Base-by-base conservation (phyloP, 2,797 vertebrate genomes). In the Hipposideros larvatus region DNA sequence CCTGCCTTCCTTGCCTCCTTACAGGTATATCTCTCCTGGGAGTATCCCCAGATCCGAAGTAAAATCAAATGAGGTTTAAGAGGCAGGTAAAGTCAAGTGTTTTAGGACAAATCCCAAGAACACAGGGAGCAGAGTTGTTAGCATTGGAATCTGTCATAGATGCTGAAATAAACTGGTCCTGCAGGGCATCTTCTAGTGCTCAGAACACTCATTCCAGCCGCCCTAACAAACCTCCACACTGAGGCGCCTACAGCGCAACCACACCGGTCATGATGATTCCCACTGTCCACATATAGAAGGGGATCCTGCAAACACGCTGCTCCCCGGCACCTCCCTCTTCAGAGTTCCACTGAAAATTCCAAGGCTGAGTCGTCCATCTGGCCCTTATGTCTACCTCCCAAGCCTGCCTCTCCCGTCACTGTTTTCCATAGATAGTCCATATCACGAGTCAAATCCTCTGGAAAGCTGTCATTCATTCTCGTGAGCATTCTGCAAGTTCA, bases 11-110 rank as follows among this genome's bases (percentile, higher is more conserved):
- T 83, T 19, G 22, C 24, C 28, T 86, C 53, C 24, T 87, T 75
- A 79, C 8, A 53, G 19, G 37, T 53, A 9, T 34, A 34, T 34
- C 26, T 34, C 26, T 68, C 57, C 59, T 5, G 68, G 59, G 15
- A 93, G 53, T 4, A 53, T 10, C 53, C 73, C 19, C 18, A 84
- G 18, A 90, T 28, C 24, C 48, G 91, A 79, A 95, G 46, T 41
- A 86, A 96, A 94, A 46, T 79, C 8, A 89, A 90, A 46, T 55
- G 10, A 79, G 13, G 13, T 48, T 86, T 74, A 85, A 88, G 22
- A 77, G 28, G 46, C 5, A 88, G 9, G 22, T 15, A 83, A 22
- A 88, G 78, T 78, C 48, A 71, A 91, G 18, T 77, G 24, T 55
- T 79, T 82, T 15, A 61, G 9, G 16, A 34, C 9, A 91, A 61